Base-by-base conservation (phyloP, 2,113 vertebrate species). In the Syngnathus scovelli region DNA sequence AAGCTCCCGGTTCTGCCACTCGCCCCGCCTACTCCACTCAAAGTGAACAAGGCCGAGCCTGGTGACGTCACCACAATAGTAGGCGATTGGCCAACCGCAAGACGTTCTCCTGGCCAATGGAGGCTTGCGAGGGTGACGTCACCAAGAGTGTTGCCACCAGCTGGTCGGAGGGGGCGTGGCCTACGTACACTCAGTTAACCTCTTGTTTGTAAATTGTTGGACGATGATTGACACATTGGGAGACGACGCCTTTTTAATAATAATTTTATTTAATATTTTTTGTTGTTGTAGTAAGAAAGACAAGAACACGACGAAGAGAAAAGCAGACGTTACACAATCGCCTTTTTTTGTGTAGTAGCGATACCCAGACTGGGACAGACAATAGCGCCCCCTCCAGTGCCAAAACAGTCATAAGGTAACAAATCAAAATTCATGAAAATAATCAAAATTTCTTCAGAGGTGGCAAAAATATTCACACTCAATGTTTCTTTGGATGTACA, bases 91-190 rank as follows among this genome's bases (percentile, higher is more conserved):
- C 58, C 75, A 80, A 63, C 61, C 39, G 68, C 12, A 16, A 49
- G 7, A n/a, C 39, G 76, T 72, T 74, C 77, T 36, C 49, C 0
- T 49, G 75, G 69, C 92, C 91, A 92, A 93, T 93, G 67, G 79
- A 33, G 39, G 61, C 41, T 23, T 71, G 58, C 44, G 68, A 60
- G 21, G 84, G 76, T 93, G 91, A 93, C 91, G 92, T 93, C 90
- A 92, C 85, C 85, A 86, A 68, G 72, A 87, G 90, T 92, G 92
- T 93, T 93, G 92, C 92, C 92, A 93, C 91, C 92, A 93, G 90
- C 91, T 93, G 92, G 87, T 87, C 79, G 37, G 7, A 75, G 84
- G 84, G 85, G 92, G 92, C 89, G 92, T 89, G 92, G 87, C 43
- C 70, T 88, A 68, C 83, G 88, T 90, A 86, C 90, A 91, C 90